phyloP scores from a whole-genome alignment of 1,140 invertebrate genomes.

The Lepeophtheirus salmonis region DNA sequence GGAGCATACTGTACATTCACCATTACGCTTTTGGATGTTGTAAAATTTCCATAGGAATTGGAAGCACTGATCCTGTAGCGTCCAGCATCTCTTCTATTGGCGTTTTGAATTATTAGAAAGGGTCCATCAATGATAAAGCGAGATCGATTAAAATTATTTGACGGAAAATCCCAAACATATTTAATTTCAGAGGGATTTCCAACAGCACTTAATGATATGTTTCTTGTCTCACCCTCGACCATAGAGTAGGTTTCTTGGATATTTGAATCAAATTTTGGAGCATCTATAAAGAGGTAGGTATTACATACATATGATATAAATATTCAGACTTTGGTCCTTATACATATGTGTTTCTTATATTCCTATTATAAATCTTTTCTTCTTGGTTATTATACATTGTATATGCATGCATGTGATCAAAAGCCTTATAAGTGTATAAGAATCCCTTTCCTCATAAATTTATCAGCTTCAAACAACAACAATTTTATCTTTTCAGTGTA shows the following conservation, averaged over 20 bases:
- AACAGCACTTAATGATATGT: neutral
- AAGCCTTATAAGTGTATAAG: too few species aligned
- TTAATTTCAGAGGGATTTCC: slow-evolving; percentile 9
- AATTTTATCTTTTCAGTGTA: too few species aligned
- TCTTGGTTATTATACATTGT: too few species aligned
- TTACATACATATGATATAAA: too few species aligned
- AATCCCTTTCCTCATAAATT: too few species aligned
- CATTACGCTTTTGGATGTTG: neutral
- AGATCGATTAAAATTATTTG: neutral
- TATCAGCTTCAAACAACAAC: too few species aligned
- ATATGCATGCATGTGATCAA: too few species aligned
- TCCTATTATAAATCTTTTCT: too few species aligned
- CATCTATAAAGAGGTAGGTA: neutral
- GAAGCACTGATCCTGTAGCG: neutral
- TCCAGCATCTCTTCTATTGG: neutral
- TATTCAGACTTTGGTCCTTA: too few species aligned
- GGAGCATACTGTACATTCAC: slow-evolving; percentile 3
- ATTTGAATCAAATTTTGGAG: neutral
- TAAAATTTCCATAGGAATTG: slow-evolving; percentile 2
- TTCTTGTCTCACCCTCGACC: slow-evolving; percentile 5
- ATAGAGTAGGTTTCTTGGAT: neutral
- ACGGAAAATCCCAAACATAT: neutral
- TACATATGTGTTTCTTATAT: too few species aligned
- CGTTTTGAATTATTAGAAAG: neutral
- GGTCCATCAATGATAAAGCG: neutral